Base-by-base conservation (phyloP, 2,888 invertebrate genomes). In the Incurvaria masculella region DNA sequence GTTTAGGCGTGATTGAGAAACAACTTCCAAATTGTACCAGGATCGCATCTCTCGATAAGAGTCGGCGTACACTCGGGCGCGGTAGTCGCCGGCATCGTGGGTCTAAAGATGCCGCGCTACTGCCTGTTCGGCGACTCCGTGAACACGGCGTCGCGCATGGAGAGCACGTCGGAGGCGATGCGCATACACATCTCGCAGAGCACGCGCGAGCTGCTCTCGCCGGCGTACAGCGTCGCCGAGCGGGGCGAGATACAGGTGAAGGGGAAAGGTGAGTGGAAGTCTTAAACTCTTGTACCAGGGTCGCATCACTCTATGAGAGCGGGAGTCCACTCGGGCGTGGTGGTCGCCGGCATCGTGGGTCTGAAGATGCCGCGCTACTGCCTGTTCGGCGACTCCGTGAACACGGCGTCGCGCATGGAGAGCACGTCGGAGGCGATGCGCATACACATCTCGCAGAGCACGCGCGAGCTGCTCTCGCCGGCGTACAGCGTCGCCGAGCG, bases 181-280 rank as follows among this genome's bases (percentile, higher is more conserved):
- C 90, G 91, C 68, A 91, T 97, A 52, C 97, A 97, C 66, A 92
- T 97, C 60, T 96, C 97, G 2, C 88, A 96, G 66, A 88, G 91
- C 1, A 96, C 96, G 0, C 85, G 83, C 60, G 85, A 89, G 55
- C 73, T 90, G 16, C 72, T 97, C 6, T 86, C 91, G 1, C 75
- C 84, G 0, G 80, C 81, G 1, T 96, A 94, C 62, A 82, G 82
- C 60, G 86, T 92, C 3, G 79, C 79, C 8, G 91, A 91, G 62
- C 81, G 93, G 6, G 92, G 91, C 2, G 91, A 91, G 65, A 90
- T 94, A 52, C 86, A 89, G 60, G 89, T 96, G 1, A 96, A 95
- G 74, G 96, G 94, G 42, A 93, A 94, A 83, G 93, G 93, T 84
- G 68, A 65, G 57, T 47, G n/a, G n/a, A n/a, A n/a, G 19, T 43